Evolutionary conservation across 2,888 invertebrate species (phyloP).

Genomic region (Netelia inedita): DNA sequence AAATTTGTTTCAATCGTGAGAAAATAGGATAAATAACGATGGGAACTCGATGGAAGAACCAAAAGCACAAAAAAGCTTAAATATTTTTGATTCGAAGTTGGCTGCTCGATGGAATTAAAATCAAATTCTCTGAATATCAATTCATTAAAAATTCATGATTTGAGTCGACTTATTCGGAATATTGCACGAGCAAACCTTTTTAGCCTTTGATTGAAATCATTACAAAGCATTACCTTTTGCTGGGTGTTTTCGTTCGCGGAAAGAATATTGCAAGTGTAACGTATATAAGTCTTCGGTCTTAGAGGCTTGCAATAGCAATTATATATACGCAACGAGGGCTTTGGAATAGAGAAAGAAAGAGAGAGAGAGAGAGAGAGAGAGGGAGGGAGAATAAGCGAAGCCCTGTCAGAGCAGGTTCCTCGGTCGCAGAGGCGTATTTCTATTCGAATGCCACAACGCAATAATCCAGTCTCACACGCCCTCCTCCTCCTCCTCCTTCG

Average conservation of each 20-base stretch:
- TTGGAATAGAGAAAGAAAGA: background rate
- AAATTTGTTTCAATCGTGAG: conserved; percentile 70
- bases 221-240: too few relatives aligned
- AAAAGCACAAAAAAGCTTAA: background rate
- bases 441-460: conserved; percentile 32
- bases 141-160: too few relatives aligned
- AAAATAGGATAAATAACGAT: conserved; percentile 67
- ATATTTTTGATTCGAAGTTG: too few relatives aligned
- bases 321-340: background rate
- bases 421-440: conserved; percentile 11
- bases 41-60: conserved; percentile 14
- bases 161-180: too few relatives aligned
- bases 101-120: too few relatives aligned
- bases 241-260: too few relatives aligned
- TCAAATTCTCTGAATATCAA: too few relatives aligned
- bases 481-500: background rate
- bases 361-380: background rate
- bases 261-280: too few relatives aligned
- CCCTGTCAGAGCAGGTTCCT: conserved; percentile 13
- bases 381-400: background rate
- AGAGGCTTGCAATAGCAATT: too few relatives aligned
- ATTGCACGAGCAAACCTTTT: too few relatives aligned
- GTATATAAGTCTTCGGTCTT: too few relatives aligned
- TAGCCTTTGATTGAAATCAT: too few relatives aligned
- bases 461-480: conserved; percentile 48